Percentiles rank a stretch among this genome's conserved stretches.
phyloP scores from a whole-genome alignment of 1,140 invertebrate genomes.

The Oreohelix idahoensis region DNA sequence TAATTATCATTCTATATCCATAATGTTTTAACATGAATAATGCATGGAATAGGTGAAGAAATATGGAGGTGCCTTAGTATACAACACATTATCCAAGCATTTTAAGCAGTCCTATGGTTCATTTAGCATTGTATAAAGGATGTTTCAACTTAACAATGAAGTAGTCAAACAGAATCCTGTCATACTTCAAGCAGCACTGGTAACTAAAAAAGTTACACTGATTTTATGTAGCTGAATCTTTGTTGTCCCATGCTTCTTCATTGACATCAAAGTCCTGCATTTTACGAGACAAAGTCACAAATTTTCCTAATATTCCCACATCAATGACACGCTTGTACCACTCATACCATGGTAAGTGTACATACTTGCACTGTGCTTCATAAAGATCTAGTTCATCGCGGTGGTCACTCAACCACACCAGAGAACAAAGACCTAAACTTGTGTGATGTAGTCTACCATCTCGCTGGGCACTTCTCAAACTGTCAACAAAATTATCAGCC shows the following conservation, averaged over 20 bases:
- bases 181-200: too few species aligned
- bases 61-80: too few species aligned
- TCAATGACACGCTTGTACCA: constrained; percentile 80
- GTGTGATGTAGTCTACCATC: constrained; percentile 79
- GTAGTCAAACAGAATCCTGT: too few species aligned
- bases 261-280: constrained; percentile 87
- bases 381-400: constrained; percentile 80
- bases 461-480: constrained; percentile 80
- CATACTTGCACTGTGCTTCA: constrained; percentile 82
- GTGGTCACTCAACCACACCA: constrained; percentile 84
- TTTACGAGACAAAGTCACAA: constrained; percentile 81
- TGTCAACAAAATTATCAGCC: constrained; percentile 67
- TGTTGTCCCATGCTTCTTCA: constrained; percentile 72
- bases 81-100: too few species aligned
- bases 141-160: too few species aligned
- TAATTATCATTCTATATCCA: too few species aligned
- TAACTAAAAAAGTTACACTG: too few species aligned
- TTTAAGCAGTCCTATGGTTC: too few species aligned
- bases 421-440: constrained; percentile 81
- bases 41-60: too few species aligned
- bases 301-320: constrained; percentile 83
- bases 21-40: too few species aligned
- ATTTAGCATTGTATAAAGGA: too few species aligned
- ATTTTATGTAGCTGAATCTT: not conserved
- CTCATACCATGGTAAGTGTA: constrained; percentile 73